Conservation (phyloP, 2,797 vertebrate species). For the Labroides dimidiatus region DNA sequence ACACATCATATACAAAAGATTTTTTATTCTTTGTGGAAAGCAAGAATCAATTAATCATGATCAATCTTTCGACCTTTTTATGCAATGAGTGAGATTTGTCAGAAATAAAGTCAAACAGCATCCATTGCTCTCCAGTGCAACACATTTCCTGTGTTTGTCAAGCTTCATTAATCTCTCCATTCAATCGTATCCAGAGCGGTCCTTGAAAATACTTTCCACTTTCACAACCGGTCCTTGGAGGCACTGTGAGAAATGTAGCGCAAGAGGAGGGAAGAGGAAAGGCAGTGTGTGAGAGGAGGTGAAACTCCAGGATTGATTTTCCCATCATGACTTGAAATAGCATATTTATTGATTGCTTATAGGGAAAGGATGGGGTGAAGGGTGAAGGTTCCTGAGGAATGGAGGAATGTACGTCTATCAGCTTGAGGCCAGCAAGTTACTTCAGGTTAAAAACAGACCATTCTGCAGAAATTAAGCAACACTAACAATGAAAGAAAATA, state of each 20-base stretch:
- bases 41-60: conserved; percentile 38
- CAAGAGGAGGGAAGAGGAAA: conserved; percentile 30
- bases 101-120: conserved; percentile 54
- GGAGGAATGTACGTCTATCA: conserved; percentile 35
- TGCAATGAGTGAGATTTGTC: conserved; percentile 35
- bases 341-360: conserved; percentile 83
- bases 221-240: conserved; percentile 70
- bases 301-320: conserved; percentile 79
- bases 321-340: conserved; percentile 78
- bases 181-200: conserved; percentile 65
- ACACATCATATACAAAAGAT: not conserved
- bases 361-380: conserved; percentile 44
- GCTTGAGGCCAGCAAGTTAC: conserved; percentile 16
- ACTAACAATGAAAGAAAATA: not conserved
- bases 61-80: conserved; percentile 21
- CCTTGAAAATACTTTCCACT: conserved; percentile 78
- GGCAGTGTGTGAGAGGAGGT: conserved; percentile 9
- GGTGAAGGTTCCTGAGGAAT: conserved; percentile 43
- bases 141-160: conserved; percentile 64
- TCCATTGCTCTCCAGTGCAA: conserved; percentile 51
- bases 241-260: conserved; percentile 41
- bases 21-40: conserved; percentile 4
- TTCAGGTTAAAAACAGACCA: not conserved
- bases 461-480: not conserved
- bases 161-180: conserved; percentile 75